Evolutionary conservation across 1,140 invertebrate species (phyloP).

Genomic region (Formica selysi): DNA sequence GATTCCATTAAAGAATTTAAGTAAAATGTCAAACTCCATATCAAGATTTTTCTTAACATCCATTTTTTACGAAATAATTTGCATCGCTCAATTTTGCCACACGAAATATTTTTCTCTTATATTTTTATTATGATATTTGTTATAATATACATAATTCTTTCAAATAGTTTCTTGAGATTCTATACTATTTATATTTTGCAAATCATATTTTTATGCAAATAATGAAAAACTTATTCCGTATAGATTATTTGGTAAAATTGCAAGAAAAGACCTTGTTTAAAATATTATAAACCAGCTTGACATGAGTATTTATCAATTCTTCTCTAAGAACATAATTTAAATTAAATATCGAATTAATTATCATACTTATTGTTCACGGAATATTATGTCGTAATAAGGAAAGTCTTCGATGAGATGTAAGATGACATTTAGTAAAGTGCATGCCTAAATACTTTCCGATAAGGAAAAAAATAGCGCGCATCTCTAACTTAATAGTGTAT

Average conservation of each 20-base stretch:
- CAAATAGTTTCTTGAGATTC: not conserved
- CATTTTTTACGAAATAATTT: not conserved
- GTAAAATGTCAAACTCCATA: not conserved
- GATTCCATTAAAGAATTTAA: not conserved
- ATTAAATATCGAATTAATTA: too few relatives aligned
- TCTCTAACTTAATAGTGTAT: not conserved
- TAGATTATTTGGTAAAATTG: not conserved
- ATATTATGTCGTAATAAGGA: not conserved
- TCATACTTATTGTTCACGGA: not conserved
- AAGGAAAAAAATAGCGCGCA: conserved; percentile 1
- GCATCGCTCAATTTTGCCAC: not conserved
- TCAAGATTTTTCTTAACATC: not conserved
- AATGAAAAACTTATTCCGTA: not conserved
- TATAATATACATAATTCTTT: not conserved
- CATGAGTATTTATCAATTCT: not conserved
- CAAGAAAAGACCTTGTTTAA: not conserved
- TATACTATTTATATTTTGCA: not conserved
- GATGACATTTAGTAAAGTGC: not conserved
- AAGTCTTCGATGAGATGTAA: not conserved
- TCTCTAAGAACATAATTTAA: not conserved
- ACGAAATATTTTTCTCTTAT: not conserved
- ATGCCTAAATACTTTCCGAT: not conserved
- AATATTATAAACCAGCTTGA: not conserved
- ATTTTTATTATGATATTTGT: not conserved
- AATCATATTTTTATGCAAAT: not conserved